Base-by-base conservation (phyloP, 2,888 invertebrate species). In the Omphaloscelis lunosa region DNA sequence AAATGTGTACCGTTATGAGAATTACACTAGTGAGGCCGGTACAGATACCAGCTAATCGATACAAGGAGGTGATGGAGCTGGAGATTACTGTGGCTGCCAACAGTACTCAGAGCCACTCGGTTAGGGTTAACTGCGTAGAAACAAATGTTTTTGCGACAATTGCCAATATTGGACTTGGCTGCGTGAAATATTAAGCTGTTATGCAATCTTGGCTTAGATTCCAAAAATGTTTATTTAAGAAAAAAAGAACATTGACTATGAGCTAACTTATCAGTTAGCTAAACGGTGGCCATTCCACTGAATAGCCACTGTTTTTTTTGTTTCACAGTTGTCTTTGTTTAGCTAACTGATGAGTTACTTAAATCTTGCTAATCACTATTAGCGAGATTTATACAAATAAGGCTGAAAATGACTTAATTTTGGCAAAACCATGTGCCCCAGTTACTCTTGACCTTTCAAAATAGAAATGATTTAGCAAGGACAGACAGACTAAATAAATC, bases 1-100 rank as follows among this genome's bases (percentile, higher is more conserved):
- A 79, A 89, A 88, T 89, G 87, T 87, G 85, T 82, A 89, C 79
- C 84, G 83, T 87, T 86, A 89, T 87, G 89, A 84, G 84, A 86
- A 88, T 87, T 81, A 86, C 87, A 84, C 80, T 86, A 84, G 80
- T 80, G 81, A 87, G 79, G 76, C 75, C 79, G 74, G 76, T 62
- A 72, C 75, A 75, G 84, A 79, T 82, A 84, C 75, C 75, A 69
- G 75, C 72, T 84, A 72, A 84, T 84, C 86, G 84, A 85, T 84
- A 85, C 83, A 72, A 84, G 86, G 83, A 84, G 75, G 27, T 72
- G 82, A 82, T 75, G 76, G 65, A 69, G 69, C 53, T 29, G 34
- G 69, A 79, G 84, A 82, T 85, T 75, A 85, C 72, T 72, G 66
- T 41, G 69, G 65, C 72, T 85, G 86, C 86, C 84, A 85, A 79